Percentiles rank a stretch among this genome's conserved stretches.
These are phyloP conservation scores for Epiblema foenella DNA, from an alignment of 2,888 invertebrate species.

Conservation along the genomic window DNA sequence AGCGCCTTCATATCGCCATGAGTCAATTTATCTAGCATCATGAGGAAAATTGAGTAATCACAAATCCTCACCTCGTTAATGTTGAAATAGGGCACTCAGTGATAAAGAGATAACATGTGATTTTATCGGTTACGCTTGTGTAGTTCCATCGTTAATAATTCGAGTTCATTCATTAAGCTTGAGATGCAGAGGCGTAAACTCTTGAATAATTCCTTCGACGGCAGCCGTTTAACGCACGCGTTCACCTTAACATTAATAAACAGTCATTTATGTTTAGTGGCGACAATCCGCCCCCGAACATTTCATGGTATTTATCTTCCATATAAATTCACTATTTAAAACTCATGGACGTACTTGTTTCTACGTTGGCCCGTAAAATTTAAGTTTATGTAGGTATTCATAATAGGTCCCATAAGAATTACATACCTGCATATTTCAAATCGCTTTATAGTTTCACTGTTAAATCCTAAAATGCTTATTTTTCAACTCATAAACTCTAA, in stretches of 20 bases:
- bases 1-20: conserved; percentile 52
- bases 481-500: too few species aligned
- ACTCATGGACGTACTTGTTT: conserved; percentile 14
- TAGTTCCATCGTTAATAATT: conserved; percentile 22
- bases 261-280: conserved; percentile 60
- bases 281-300: conserved; percentile 62
- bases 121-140: conserved; percentile 31
- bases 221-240: conserved; percentile 60
- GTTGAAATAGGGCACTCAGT: conserved; percentile 32
- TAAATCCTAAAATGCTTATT: conserved; percentile 48
- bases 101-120: conserved; percentile 35
- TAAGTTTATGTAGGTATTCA: not conserved
- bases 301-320: conserved; percentile 47
- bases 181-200: conserved; percentile 63
- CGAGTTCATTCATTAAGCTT: conserved; percentile 38
- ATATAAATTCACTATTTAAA: conserved; percentile 13
- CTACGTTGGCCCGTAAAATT: not conserved
- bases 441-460: conserved; percentile 19
- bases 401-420: conserved; percentile 22
- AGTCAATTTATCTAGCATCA: conserved; percentile 60
- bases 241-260: conserved; percentile 71
- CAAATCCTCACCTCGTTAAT: conserved; percentile 35
- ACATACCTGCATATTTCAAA: conserved; percentile 16
- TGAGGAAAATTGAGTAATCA: conserved; percentile 54
- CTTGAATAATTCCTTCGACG: conserved; percentile 58